These are phyloP conservation scores for Troides helena DNA, from an alignment of 2,888 invertebrate genomes.

Conservation along the genomic window DNA sequence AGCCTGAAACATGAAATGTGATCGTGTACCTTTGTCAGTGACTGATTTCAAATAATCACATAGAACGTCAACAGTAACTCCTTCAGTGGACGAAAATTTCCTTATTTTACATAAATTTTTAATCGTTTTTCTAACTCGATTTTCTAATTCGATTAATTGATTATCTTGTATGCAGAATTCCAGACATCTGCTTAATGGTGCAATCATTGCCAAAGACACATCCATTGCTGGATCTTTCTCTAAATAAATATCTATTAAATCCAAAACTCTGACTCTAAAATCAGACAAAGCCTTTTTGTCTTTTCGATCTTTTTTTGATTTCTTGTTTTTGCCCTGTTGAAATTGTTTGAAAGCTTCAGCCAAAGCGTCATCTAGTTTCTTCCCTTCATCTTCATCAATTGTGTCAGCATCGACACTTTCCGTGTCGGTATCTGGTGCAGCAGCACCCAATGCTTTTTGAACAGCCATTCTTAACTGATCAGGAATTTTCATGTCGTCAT, in stretches of 20 bases:
- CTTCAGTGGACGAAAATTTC: slow-evolving; percentile 80
- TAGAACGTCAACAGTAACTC: slow-evolving; percentile 76
- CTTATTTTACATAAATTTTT: slow-evolving; percentile 81
- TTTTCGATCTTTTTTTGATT: slow-evolving; percentile 79
- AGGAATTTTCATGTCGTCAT: slow-evolving; percentile 82
- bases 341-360: slow-evolving; percentile 86
- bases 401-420: slow-evolving; percentile 87
- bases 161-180: slow-evolving; percentile 85
- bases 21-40: slow-evolving; percentile 83
- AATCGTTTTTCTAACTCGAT: slow-evolving; percentile 81
- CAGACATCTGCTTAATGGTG: slow-evolving; percentile 83
- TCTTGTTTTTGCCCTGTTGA: slow-evolving; percentile 74
- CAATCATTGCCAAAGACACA: slow-evolving; percentile 84
- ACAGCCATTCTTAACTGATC: slow-evolving; percentile 87
- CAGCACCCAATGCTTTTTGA: slow-evolving; percentile 84
- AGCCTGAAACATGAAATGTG: slow-evolving; percentile 83
- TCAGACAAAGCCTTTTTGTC: slow-evolving; percentile 84
- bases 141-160: slow-evolving; percentile 84
- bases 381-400: slow-evolving; percentile 88
- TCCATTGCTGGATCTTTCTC: slow-evolving; percentile 85
- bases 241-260: slow-evolving; percentile 86
- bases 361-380: slow-evolving; percentile 85
- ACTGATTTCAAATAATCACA: slow-evolving; percentile 78
- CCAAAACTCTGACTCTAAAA: slow-evolving; percentile 87
- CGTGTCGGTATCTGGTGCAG: slow-evolving; percentile 80